Percentiles rank a stretch among this genome's conserved stretches.
phyloP scores from a whole-genome alignment of 2,888 invertebrate species.

The Thera obeliscata region DNA sequence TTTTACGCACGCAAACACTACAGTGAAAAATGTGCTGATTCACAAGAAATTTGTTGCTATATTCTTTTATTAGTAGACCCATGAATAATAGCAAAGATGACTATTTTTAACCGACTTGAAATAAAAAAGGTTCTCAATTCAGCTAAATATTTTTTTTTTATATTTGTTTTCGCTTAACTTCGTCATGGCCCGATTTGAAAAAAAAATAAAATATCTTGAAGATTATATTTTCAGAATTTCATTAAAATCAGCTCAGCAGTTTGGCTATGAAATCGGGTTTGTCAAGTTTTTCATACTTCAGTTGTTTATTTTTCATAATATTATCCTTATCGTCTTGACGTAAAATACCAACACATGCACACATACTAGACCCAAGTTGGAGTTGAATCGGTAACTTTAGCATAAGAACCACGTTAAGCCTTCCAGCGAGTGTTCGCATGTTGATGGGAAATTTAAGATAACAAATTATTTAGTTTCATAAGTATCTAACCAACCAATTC shows the following conservation, averaged over 20 bases:
- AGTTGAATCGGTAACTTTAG: slow-evolving; percentile 33
- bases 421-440: slow-evolving; percentile 38
- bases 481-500: slow-evolving; percentile 26
- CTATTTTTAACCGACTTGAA: not conserved
- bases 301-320: not conserved
- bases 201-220: too few species aligned
- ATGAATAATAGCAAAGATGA: slow-evolving; percentile 41
- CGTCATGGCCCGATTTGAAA: too few species aligned
- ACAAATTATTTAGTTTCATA: slow-evolving; percentile 39
- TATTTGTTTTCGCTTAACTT: too few species aligned
- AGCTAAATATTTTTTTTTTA: too few species aligned
- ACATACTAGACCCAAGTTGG: slow-evolving; percentile 33
- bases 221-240: too few species aligned
- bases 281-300: too few species aligned
- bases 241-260: too few species aligned
- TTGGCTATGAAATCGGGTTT: too few species aligned
- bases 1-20: slow-evolving; percentile 52
- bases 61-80: slow-evolving; percentile 38
- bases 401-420: slow-evolving; percentile 41
- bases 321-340: slow-evolving; percentile 17
- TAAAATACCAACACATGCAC: slow-evolving; percentile 29
- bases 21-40: slow-evolving; percentile 56
- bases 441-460: slow-evolving; percentile 41
- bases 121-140: too few species aligned
- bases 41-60: slow-evolving; percentile 53